These are phyloP conservation scores for Tanytarsus gracilentus DNA, from an alignment of 2,888 invertebrate genomes.

Conservation along the genomic window DNA sequence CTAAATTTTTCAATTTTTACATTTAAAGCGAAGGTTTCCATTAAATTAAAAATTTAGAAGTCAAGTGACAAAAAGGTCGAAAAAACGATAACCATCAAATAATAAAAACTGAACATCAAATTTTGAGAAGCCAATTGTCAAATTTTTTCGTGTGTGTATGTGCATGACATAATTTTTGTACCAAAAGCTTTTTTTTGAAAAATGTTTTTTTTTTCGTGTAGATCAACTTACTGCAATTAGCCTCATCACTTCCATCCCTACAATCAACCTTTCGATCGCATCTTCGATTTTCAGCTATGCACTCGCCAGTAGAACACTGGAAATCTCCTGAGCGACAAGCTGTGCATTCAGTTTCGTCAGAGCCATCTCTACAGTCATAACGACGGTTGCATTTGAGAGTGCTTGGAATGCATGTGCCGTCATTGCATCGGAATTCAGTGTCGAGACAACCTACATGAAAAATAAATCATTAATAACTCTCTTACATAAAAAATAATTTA, in stretches of 20 bases:
- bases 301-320: constrained; percentile 57
- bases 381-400: constrained; percentile 54
- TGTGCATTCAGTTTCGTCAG: constrained; percentile 57
- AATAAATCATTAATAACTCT: no score
- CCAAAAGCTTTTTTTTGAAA: neutral
- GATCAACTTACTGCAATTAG: constrained; percentile 44
- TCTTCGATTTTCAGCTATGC: constrained; percentile 42
- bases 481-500: no score
- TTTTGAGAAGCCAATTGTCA: no score
- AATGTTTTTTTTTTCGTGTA: neutral
- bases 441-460: constrained; percentile 57
- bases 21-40: no score
- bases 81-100: no score
- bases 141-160: no score
- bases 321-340: constrained; percentile 69
- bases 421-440: constrained; percentile 59
- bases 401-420: constrained; percentile 57
- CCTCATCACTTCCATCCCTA: constrained; percentile 51
- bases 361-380: constrained; percentile 55
- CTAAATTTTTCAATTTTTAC: no score
- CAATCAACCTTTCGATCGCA: constrained; percentile 52
- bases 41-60: neutral
- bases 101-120: no score
- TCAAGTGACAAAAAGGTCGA: constrained; percentile 4
- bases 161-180: neutral